Conservation (phyloP, 1,140 invertebrate species). For the Ceratina japonica region DNA sequence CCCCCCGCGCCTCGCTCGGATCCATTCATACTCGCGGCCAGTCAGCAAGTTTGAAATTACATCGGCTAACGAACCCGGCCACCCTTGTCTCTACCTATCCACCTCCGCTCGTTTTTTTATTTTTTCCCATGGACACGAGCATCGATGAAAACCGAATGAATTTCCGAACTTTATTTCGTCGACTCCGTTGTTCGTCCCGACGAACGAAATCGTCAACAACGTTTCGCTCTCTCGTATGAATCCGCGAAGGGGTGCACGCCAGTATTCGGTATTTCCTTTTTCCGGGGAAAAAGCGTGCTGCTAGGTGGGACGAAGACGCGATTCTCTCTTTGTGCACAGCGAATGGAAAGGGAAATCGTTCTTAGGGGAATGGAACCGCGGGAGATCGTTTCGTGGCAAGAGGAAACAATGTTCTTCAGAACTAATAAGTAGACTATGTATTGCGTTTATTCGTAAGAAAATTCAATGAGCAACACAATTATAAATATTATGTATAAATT, state of each 20-base stretch:
- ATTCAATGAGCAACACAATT: too few species aligned
- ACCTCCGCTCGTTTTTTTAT: background rate
- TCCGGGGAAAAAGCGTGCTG: background rate
- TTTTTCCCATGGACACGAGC: background rate
- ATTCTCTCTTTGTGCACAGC: background rate
- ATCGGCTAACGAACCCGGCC: slow-evolving; percentile 64
- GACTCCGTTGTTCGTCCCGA: background rate
- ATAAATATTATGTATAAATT: too few species aligned
- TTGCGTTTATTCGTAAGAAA: too few species aligned
- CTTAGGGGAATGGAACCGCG: background rate
- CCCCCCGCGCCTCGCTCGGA: slow-evolving; percentile 10
- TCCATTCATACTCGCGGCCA: slow-evolving; percentile 65
- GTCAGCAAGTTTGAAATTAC: slow-evolving; percentile 70
- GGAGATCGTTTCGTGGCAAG: slow-evolving; percentile 9
- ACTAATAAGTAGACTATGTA: too few species aligned
- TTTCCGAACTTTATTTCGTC: slow-evolving; percentile 21
- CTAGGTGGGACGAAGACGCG: background rate
- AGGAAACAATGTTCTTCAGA: background rate
- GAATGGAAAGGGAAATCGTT: background rate
- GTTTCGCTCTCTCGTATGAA: background rate
- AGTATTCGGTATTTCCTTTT: slow-evolving; percentile 4
- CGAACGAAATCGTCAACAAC: slow-evolving; percentile 18
- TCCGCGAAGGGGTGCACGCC: background rate
- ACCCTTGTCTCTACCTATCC: slow-evolving; percentile 28
- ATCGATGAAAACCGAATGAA: slow-evolving; percentile 42